Base-by-base conservation (phyloP, 2,797 vertebrate genomes). In the Chromis chromis region DNA sequence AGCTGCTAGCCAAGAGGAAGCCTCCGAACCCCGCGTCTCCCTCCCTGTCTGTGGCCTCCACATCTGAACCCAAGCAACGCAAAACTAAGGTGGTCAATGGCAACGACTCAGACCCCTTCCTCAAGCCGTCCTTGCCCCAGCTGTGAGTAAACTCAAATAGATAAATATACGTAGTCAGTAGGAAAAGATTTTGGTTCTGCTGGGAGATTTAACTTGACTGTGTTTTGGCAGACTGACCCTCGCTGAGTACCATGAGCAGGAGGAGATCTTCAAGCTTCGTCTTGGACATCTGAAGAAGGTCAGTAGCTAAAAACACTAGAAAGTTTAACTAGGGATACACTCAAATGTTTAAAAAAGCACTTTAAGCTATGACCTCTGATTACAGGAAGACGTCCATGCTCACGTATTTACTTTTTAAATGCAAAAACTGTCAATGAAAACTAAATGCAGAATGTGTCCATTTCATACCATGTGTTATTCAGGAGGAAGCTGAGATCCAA, bases 401-500 rank as follows among this genome's bases (percentile, higher is more conserved):
- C 7, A 19, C 17, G 10, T 3, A 21, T 49, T 49, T 13, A 4
- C 12, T 19, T 44, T 42, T 31, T 31, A 31, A 31, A 31, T 31
- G 6, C 6, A 31, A 31, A 31, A 31, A 31, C 33, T 11, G 33
- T 36, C 33, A 36, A 36, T 36, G 33, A 46, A 46, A 9, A 46
- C 5, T 1, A 6, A 42, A 42, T 42, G 14, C 16, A 4, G 42
- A 53, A n/a, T 8, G 17, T 6, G 4, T n/a, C 5, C 6, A 16
- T 42, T 46, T 74, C n/a, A 3, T 10, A 16, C 27, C 3, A 22
- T 11, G 16, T 76, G 59, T 75, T 3, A 25, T 72, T 48, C 90
- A 99, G 98, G 98, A 99, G 92, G 98, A 99, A 82, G 98, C 98
- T 50, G 98, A 99, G 94, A 99, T 99, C 86, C 98, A 99, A 90